phyloP scores from a whole-genome alignment of 2,888 invertebrate species.

The Diogma glabrata region DNA sequence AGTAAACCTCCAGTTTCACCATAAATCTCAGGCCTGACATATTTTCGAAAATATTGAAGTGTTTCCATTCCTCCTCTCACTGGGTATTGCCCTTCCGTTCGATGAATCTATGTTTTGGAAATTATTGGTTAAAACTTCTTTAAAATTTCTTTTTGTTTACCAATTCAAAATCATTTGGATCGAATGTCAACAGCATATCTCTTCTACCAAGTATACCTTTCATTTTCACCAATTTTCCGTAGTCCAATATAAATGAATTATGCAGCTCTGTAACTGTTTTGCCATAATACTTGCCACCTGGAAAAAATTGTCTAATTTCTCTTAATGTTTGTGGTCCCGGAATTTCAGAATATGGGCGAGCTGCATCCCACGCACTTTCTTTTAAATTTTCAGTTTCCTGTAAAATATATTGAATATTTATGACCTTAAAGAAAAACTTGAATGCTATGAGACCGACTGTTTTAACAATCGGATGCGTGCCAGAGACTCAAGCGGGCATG shows the following conservation, averaged over 20 bases:
- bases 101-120: no score
- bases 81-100: slow-evolving; percentile 13
- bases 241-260: background rate
- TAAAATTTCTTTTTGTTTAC: no score
- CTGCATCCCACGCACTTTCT: slow-evolving; percentile 27
- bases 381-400: no score
- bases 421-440: no score
- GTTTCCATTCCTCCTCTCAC: slow-evolving; percentile 9
- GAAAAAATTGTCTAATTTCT: slow-evolving; percentile 20
- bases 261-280: background rate
- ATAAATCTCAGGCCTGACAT: slow-evolving; percentile 6
- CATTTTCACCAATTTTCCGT: background rate
- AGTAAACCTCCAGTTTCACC: slow-evolving; percentile 10
- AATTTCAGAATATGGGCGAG: slow-evolving; percentile 24
- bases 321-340: slow-evolving; percentile 18
- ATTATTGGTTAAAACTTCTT: no score
- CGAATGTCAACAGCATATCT: slow-evolving; percentile 2
- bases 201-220: background rate
- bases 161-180: slow-evolving; percentile 11
- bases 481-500: no score
- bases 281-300: slow-evolving; percentile 19
- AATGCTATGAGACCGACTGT: no score
- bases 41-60: slow-evolving; percentile 3
- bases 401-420: no score
- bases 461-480: no score